phyloP scores from a whole-genome alignment of 2,797 vertebrate genomes.

The Harpagifer antarcticus region DNA sequence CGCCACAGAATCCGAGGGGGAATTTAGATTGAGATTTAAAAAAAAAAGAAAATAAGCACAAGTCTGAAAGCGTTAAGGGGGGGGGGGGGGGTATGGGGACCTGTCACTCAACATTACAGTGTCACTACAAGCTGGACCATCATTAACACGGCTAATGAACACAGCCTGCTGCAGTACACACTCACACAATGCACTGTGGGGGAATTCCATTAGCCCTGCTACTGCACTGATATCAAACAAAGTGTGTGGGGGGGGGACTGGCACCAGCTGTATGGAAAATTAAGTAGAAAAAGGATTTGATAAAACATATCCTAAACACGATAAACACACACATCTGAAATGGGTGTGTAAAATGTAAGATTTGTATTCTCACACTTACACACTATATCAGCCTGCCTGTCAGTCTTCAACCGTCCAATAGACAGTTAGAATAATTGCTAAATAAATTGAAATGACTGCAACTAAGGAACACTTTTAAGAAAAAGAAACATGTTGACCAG shows the following conservation, averaged over 20 bases:
- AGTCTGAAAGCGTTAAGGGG: slow-evolving; percentile 59
- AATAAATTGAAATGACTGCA: neutral
- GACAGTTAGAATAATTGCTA: neutral
- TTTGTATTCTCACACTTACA: neutral
- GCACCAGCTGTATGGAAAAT: neutral
- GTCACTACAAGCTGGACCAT: slow-evolving; percentile 76
- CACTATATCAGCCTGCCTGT: neutral
- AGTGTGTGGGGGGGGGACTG: neutral
- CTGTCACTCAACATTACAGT: slow-evolving; percentile 74
- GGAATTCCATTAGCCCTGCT: slow-evolving; percentile 48
- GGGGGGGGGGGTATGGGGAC: slow-evolving; percentile 55
- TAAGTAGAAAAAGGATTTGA: neutral
- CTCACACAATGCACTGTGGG: slow-evolving; percentile 25
- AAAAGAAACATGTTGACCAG: neutral
- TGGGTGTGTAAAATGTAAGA: neutral
- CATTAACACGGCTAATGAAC: slow-evolving; percentile 82
- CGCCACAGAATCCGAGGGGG: slow-evolving; percentile 65
- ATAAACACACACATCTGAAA: slow-evolving; percentile 4
- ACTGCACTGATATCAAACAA: slow-evolving; percentile 17
- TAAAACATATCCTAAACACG: neutral
- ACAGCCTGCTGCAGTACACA: slow-evolving; percentile 41
- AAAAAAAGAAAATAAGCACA: slow-evolving; percentile 54
- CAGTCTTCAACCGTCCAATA: neutral
- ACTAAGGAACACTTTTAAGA: neutral
- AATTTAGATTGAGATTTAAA: slow-evolving; percentile 75